phyloP scores from a whole-genome alignment of 2,113 vertebrate species.

The Brienomyrus brachyistius region DNA sequence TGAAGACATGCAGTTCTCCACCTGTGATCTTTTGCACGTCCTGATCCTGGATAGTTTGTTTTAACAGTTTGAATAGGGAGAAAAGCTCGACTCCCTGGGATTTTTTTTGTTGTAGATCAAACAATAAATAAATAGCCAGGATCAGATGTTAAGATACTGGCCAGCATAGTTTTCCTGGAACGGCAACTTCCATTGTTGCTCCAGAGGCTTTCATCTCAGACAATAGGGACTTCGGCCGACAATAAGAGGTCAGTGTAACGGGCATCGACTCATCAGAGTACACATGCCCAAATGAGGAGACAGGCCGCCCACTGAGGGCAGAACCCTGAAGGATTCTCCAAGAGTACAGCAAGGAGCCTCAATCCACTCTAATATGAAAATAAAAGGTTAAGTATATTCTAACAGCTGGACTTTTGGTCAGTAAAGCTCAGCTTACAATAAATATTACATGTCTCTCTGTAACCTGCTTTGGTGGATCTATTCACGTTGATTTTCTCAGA shows the following conservation, averaged over 20 bases:
- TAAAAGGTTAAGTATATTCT: not conserved
- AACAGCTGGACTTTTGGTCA: not conserved
- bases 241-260: not conserved
- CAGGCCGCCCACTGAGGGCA: not conserved
- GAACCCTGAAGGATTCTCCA: not conserved
- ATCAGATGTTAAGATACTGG: not conserved
- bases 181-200: constrained; percentile 20
- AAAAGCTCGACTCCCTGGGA: not conserved
- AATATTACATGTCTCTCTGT: not conserved
- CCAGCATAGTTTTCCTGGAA: not conserved
- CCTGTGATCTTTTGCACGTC: not conserved
- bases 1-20: not conserved
- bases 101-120: not conserved
- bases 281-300: not conserved
- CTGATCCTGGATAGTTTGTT: not conserved
- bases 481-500: not conserved
- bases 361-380: not conserved
- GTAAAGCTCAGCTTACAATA: not conserved
- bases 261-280: not conserved
- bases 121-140: not conserved
- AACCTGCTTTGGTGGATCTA: not conserved
- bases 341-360: not conserved
- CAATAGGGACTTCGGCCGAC: not conserved
- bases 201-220: constrained; percentile 18
- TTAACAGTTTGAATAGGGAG: not conserved